Evolutionary conservation across 2,113 vertebrate genomes (phyloP).

Genomic region (Microcebus griseorufus): DNA sequence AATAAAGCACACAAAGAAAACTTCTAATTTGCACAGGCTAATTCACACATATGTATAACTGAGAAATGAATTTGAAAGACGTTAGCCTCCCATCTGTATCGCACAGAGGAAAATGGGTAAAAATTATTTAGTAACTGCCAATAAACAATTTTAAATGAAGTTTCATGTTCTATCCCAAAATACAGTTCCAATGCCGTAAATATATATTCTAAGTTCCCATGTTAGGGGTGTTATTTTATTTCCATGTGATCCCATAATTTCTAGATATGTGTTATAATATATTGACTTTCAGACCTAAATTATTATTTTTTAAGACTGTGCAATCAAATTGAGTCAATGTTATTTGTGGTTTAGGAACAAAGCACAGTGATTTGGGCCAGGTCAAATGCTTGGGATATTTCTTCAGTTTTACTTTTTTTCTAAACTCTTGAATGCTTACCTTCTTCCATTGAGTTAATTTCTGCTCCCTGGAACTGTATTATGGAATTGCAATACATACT

Average conservation of each 20-base stretch:
- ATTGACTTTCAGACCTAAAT: background rate
- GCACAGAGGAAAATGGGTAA: conserved; percentile 45
- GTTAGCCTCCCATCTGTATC: conserved; percentile 67
- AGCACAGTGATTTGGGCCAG: background rate
- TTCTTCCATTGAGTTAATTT: conserved; percentile 1
- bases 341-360: conserved; percentile 27
- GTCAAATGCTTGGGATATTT: background rate
- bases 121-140: conserved; percentile 63
- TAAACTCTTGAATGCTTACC: background rate
- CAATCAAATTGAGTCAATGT: conserved; percentile 18
- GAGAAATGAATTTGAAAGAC: conserved; percentile 70
- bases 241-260: conserved; percentile 50
- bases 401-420: conserved; percentile 1
- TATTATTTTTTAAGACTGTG: conserved; percentile 27
- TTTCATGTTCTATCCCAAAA: conserved; percentile 54
- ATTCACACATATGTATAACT: conserved; percentile 65
- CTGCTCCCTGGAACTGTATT: background rate
- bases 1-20: conserved; percentile 57
- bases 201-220: conserved; percentile 30
- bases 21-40: conserved; percentile 59
- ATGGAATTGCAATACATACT: background rate
- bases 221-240: conserved; percentile 43
- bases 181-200: conserved; percentile 52
- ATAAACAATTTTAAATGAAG: conserved; percentile 72
- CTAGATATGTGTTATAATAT: background rate